phyloP scores from a whole-genome alignment of 2,888 invertebrate genomes.

The Ormyrus rosae region DNA sequence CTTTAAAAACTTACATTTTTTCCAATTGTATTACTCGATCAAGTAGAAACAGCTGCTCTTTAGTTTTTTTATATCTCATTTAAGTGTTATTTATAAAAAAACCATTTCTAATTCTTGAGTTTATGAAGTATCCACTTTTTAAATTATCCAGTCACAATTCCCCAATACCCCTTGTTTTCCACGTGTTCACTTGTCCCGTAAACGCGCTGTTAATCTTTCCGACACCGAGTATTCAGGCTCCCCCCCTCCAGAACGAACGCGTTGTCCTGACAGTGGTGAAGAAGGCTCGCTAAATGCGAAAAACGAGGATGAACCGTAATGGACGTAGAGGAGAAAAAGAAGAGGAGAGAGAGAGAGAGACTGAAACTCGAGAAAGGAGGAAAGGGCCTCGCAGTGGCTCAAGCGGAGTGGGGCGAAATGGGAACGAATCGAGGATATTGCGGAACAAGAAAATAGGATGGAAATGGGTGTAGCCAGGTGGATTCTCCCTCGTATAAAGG shows the following conservation, averaged over 20 bases:
- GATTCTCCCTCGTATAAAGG: not conserved
- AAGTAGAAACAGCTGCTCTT: too few species aligned
- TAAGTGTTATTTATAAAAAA: too few species aligned
- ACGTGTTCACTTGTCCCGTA: too few species aligned
- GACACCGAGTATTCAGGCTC: not conserved
- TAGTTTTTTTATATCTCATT: too few species aligned
- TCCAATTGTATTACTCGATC: too few species aligned
- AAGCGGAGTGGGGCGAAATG: conserved; percentile 6
- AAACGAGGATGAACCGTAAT: conserved; percentile 19
- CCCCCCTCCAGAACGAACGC: not conserved
- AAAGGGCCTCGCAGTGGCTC: too few species aligned
- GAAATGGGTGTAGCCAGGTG: conserved; percentile 15
- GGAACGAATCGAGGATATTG: conserved; percentile 10
- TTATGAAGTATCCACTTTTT: too few species aligned
- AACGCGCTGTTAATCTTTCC: conserved; percentile 2
- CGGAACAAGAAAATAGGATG: conserved; percentile 10
- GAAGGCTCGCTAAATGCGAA: conserved; percentile 12
- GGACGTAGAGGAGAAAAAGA: not conserved
- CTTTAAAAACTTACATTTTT: too few species aligned
- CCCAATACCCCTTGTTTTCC: too few species aligned
- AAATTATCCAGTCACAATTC: too few species aligned
- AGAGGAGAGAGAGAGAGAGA: not conserved
- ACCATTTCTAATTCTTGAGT: too few species aligned
- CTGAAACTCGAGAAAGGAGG: too few species aligned
- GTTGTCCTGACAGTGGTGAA: conserved; percentile 4